A percentile compares a stretch with the other conserved stretches of the same genome.
Conservation (phyloP, 2,797 vertebrate species). For the Parauchenoglanis punctatus region DNA sequence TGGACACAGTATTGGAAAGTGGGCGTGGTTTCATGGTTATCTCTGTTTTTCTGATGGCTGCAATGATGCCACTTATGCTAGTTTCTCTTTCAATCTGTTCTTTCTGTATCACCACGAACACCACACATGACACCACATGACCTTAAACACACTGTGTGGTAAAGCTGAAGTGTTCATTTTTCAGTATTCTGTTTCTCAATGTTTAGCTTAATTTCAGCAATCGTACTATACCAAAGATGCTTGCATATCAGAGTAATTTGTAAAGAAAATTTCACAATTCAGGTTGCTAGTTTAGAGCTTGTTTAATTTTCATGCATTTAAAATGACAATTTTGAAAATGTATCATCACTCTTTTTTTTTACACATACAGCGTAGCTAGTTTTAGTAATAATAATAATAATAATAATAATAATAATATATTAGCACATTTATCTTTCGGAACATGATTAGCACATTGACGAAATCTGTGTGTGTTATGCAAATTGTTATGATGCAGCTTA, state of each 20-base stretch:
- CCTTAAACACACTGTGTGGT: not conserved
- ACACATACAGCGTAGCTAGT: not conserved
- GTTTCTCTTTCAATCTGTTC: not conserved
- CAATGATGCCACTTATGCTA: not conserved
- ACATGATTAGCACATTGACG: not conserved
- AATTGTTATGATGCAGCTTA: slow-evolving; percentile 10
- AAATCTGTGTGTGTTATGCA: not conserved
- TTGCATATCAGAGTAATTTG: not conserved
- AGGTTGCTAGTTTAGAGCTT: too few species aligned
- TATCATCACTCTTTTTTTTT: not conserved
- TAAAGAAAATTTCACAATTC: not conserved
- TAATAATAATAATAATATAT: not conserved
- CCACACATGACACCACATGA: not conserved
- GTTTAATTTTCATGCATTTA: not conserved
- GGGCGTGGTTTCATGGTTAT: not conserved
- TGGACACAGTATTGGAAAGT: not conserved
- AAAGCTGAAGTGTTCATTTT: not conserved
- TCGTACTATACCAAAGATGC: slow-evolving; percentile 28
- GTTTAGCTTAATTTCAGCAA: slow-evolving; percentile 19
- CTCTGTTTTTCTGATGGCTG: not conserved
- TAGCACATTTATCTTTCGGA: too few species aligned
- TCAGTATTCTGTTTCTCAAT: too few species aligned
- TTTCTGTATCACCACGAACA: not conserved
- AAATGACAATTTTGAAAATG: not conserved
- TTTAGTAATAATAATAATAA: not conserved